Base-by-base conservation (phyloP, 2,113 vertebrate species). In the Guaruba guarouba region DNA sequence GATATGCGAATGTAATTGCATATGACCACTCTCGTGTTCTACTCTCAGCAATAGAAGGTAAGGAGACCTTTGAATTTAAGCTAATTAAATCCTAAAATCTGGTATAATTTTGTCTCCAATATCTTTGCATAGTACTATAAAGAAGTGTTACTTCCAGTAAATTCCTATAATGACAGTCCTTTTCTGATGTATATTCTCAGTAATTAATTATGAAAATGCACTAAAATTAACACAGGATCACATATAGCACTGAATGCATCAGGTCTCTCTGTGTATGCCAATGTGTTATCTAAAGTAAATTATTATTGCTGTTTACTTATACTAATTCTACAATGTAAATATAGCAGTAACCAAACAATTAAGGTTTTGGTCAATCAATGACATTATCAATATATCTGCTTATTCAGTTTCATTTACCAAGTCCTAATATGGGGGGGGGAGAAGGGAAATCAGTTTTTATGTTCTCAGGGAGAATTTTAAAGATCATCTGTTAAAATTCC, bases 1-100 rank as follows among this genome's bases (percentile, higher is more conserved):
- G 99, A 98, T 99, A 99, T 33, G 99, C 99, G 57, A 99, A 99
- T 94, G 99, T 99, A 95, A 99, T 99, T 85, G 99, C 99, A 46
- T 99, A 99, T 29, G 99, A 99, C 96, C 99, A 99, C 97, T 99
- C 99, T 74, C 98, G 99, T 90, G 99, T 99, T 93, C 97, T 99
- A 55, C 98, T 99, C 31, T 99, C 99, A 63, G 99, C 98, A 94
- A 99, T 99, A 94, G 99, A 99, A 91, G 99, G 99, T 99, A 99
- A 96, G 98, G 48, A 94, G 52, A 83, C 46, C 22, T 77, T 92
- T 89, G 81, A 74, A 49, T 51, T 76, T 55, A 63, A 92, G 66
- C 7, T 55, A 54, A 55, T 62, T 39, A 67, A 92, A 83, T 57
- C 10, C 12, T 48, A 68, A 82, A 78, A 46, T 73, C 62, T 29